Evolutionary conservation across 2,888 invertebrate species (phyloP), one percentile per base, ranked within the genome.

Genomic region (Harpagoxenus sublaevis): DNA sequence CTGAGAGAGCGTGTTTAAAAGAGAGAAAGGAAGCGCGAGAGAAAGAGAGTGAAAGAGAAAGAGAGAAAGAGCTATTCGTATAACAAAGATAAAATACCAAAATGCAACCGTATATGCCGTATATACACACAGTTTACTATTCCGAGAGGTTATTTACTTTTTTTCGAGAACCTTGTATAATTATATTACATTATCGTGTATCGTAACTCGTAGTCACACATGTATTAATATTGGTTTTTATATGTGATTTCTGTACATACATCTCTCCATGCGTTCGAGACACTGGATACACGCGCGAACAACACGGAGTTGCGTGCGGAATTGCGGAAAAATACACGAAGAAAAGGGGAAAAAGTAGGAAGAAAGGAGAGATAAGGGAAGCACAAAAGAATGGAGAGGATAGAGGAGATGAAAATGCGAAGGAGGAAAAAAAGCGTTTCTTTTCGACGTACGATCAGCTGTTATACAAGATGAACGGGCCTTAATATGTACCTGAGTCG

Each of bases 401-500:
- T 12, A n/a, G 4, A 63, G 28, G 4, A 63, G 3, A 28, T 45
- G 8, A 66, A 65, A 66, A 66, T 45, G 78, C 39, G 62, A 70
- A 18, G 31, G 74, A 18, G 12, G 8, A 23, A 42, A 51, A 70
- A 15, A 75, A 77, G 60, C 79, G 82, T 86, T 88, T 91, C 85
- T 86, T 71, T 89, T 87, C 83, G 84, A 90, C 79, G 12, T 28
- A 86, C 85, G 85, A 88, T 79, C 82, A 91, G 84, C 83, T 90
- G 90, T 87, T 88, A 90, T 91, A 90, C 90, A 87, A 90, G 90
- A 91, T 88, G 90, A 93, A 93, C 91, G 93, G 94, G 93, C 94
- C 94, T 94, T 92, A 93, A 92, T 86, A 93, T 92, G 94, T 94
- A 94, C 94, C 94, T 94, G 94, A 94, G 94, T 93, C 94, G 93